Evolutionary conservation across 2,888 invertebrate species (phyloP).

Genomic region (Eupithecia tripunctaria): DNA sequence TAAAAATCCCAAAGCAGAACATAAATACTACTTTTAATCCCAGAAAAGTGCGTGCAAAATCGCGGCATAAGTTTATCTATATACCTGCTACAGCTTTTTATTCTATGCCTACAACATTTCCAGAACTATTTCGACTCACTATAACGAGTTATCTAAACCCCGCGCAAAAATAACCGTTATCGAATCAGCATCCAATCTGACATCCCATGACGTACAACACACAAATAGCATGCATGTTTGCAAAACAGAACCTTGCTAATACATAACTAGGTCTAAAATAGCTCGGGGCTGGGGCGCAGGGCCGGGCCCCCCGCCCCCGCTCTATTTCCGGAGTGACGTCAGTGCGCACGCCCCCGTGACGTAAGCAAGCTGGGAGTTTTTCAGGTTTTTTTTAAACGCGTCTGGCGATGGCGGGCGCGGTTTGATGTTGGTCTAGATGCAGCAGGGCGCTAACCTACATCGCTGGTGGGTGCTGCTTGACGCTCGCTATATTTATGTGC

Average conservation of each 20-base stretch:
- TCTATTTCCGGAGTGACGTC: conserved; percentile 70
- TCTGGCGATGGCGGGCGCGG: conserved; percentile 53
- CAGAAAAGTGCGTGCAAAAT: too few species aligned
- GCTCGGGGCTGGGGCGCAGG: conserved; percentile 37
- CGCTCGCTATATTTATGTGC: conserved; percentile 1
- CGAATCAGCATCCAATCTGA: conserved; percentile 41
- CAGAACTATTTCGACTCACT: neutral
- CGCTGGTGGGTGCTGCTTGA: conserved; percentile 27
- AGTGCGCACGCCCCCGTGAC: conserved; percentile 63
- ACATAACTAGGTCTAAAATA: conserved; percentile 45
- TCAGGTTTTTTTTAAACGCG: conserved; percentile 54
- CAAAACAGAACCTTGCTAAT: conserved; percentile 42
- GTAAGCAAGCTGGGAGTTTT: conserved; percentile 60
- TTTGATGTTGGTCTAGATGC: conserved; percentile 14
- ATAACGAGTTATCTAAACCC: conserved; percentile 1
- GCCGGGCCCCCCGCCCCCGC: conserved; percentile 48
- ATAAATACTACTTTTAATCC: too few species aligned
- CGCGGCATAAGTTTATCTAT: neutral
- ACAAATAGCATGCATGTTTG: conserved; percentile 37
- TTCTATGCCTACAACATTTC: too few species aligned
- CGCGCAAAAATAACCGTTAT: conserved; percentile 38
- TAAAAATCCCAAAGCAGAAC: too few species aligned
- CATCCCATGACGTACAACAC: conserved; percentile 40
- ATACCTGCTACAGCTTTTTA: too few species aligned
- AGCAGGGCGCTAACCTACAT: conserved; percentile 49